Evolutionary conservation across 2,888 invertebrate genomes (phyloP), one percentile per base, ranked within the genome.

Genomic region (Cyclophora albipunctata): DNA sequence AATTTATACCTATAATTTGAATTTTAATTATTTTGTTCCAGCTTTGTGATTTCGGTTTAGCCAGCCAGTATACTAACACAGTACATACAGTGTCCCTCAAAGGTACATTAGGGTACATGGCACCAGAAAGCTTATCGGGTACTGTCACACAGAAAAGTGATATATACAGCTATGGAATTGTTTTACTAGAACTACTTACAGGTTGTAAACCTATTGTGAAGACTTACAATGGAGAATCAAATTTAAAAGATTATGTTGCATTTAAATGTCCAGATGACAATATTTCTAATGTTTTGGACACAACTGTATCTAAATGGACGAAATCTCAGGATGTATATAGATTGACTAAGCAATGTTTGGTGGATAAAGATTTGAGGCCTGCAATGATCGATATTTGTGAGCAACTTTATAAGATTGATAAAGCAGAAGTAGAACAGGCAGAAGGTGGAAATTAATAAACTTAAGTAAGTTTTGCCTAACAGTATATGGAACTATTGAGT

Each of bases 11-110:
- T 41, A 34, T 47, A 40, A 46, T 7, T 40, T 45, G 5, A 7
- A 20, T 20, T 44, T 20, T 40, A 33, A n/a, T 7, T 44, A 44
- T 58, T 61, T 52, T 66, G 61, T 88, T 89, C 49, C 76, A 93
- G 92, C 74, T 95, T 34, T 92, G 93, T 57, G 95, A 95, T 79
- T 94, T 95, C 84, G 95, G 95, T 0, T 81, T 95, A 49, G 92
- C 93, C 2, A 91, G 92, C 68, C 79, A 90, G 63, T 82, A 86
- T 63, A 87, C 89, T 50, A 75, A 81, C 34, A 85, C 86, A 42
- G 72, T 80, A 49, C 84, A 90, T 3, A 88, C 89, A 3, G 86
- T 90, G 7, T 89, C 86, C 5, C 87, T 91, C 34, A 87, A 91
- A 71, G 94, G 94, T 3, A 94, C 94, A 6, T 87, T 89, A 3